phyloP scores from a whole-genome alignment of 2,797 vertebrate genomes.

The Champsocephalus gunnari region DNA sequence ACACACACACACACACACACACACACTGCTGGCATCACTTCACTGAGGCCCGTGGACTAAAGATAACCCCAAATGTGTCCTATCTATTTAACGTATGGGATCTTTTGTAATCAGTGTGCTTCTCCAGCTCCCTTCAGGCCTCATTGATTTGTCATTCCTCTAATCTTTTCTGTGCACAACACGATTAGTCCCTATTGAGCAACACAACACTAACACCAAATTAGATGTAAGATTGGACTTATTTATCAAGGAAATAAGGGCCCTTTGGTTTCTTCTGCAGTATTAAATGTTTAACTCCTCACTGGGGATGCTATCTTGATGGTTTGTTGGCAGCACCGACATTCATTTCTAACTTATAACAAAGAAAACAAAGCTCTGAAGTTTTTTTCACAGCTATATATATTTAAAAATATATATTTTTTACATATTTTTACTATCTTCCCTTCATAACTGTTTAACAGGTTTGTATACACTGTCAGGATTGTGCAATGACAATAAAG shows the following conservation, averaged over 20 bases:
- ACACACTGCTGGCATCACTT: slow-evolving; percentile 34
- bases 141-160: slow-evolving; percentile 6
- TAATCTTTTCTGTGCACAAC: neutral
- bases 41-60: slow-evolving; percentile 51
- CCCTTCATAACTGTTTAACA: too few relatives aligned
- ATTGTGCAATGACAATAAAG: too few relatives aligned
- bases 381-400: too few relatives aligned
- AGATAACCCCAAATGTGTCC: slow-evolving; percentile 63
- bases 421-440: too few relatives aligned
- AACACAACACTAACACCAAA: neutral
- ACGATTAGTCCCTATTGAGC: slow-evolving; percentile 1
- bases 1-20: neutral
- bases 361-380: too few relatives aligned
- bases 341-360: neutral
- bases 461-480: too few relatives aligned
- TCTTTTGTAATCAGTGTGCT: slow-evolving; percentile 30
- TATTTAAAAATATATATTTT: too few relatives aligned
- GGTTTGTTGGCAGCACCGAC: neutral
- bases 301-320: neutral
- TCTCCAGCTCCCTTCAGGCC: slow-evolving; percentile 16
- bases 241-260: neutral
- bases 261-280: neutral
- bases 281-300: neutral
- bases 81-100: slow-evolving; percentile 43
- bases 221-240: slow-evolving; percentile 11